phyloP scores from a whole-genome alignment of 2,888 invertebrate species.

The Meliscaeva auricollis region DNA sequence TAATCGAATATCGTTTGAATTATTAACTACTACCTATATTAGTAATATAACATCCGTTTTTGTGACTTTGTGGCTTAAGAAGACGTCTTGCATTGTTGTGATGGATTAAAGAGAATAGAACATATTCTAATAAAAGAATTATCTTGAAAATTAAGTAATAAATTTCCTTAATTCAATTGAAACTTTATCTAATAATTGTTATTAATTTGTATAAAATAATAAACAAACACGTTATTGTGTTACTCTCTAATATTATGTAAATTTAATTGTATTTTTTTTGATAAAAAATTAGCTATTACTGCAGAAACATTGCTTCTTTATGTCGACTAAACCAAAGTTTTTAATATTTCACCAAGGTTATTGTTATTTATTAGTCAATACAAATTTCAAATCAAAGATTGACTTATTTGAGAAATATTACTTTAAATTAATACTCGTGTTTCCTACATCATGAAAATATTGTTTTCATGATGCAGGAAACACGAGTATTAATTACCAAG shows the following conservation, averaged over 20 bases:
- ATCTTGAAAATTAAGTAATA: not conserved
- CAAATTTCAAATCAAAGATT: constrained; percentile 25
- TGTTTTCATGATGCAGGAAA: not conserved
- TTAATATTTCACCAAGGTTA: constrained; percentile 34
- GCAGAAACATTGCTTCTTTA: not conserved
- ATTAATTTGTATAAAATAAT: not conserved
- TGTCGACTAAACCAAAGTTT: not conserved
- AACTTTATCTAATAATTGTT: not conserved
- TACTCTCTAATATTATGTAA: constrained; percentile 30
- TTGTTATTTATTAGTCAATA: constrained; percentile 6
- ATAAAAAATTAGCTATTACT: not conserved
- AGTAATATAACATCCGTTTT: constrained; percentile 36
- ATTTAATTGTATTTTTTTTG: constrained; percentile 18
- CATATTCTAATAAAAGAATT: not conserved
- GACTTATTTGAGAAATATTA: constrained; percentile 19
- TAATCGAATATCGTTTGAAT: constrained; percentile 23
- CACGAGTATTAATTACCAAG: constrained; percentile 26
- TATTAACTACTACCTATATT: constrained; percentile 8
- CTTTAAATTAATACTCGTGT: constrained; percentile 24
- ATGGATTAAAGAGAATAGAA: not conserved
- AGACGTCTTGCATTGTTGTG: not conserved
- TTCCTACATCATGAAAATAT: constrained; percentile 3
- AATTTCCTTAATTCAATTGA: not conserved
- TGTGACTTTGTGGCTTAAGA: constrained; percentile 4
- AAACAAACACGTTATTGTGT: not conserved